Evolutionary conservation across 1,140 invertebrate species (phyloP).

Genomic region (Fopius arisanus): DNA sequence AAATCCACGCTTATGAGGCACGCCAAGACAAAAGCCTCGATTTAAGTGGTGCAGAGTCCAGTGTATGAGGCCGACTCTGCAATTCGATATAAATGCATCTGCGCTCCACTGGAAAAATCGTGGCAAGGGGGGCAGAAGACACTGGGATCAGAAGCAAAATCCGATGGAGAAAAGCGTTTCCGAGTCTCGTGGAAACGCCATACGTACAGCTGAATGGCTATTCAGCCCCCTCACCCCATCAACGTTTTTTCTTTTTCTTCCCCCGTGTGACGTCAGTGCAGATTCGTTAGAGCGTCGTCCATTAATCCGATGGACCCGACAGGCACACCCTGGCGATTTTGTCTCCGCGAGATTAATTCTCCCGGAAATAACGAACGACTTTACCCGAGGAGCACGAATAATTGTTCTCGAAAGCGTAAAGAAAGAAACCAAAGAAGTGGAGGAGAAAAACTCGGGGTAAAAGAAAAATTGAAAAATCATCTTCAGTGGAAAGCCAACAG

Average conservation of each 20-base stretch:
- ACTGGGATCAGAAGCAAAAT: slow-evolving; percentile 51
- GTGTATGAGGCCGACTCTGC: slow-evolving; percentile 48
- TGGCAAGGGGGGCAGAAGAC: neutral
- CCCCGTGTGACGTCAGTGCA: slow-evolving; percentile 32
- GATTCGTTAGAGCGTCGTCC: slow-evolving; percentile 39
- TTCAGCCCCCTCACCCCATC: neutral
- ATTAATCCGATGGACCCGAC: slow-evolving; percentile 41
- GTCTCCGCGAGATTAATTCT: slow-evolving; percentile 35
- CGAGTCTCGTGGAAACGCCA: slow-evolving; percentile 12
- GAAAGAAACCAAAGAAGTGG: neutral
- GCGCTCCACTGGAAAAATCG: slow-evolving; percentile 40
- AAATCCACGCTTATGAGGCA: slow-evolving; percentile 63
- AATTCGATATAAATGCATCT: slow-evolving; percentile 64
- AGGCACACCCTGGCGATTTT: slow-evolving; percentile 33
- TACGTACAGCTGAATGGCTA: slow-evolving; percentile 15
- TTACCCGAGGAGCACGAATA: slow-evolving; percentile 5
- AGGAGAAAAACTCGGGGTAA: neutral
- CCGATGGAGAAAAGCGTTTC: slow-evolving; percentile 12
- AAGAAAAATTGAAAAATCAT: slow-evolving; percentile 7
- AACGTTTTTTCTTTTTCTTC: neutral
- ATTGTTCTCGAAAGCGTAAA: slow-evolving; percentile 11
- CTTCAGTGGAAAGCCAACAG: slow-evolving; percentile 14
- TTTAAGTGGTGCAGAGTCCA: slow-evolving; percentile 52
- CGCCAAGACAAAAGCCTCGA: slow-evolving; percentile 61
- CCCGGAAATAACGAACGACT: slow-evolving; percentile 38